Base-by-base conservation (phyloP, 2,113 vertebrate genomes). In the Tychaedon coryphoeus region DNA sequence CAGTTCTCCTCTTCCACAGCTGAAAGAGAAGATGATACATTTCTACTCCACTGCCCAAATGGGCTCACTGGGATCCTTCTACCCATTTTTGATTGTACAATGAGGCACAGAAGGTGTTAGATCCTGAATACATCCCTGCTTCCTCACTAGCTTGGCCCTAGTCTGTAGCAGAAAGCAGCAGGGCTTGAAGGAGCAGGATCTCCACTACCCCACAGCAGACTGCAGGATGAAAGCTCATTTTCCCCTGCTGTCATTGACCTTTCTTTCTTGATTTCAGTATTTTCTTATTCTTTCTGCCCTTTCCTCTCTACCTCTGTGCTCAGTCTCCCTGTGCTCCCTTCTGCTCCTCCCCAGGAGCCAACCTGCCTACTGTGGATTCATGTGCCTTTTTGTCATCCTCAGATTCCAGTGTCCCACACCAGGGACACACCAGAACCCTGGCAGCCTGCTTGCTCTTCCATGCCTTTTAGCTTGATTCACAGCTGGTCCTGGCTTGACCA, bases 81-180 rank as follows among this genome's bases (percentile, higher is more conserved):
- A 53, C 17, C 34, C 31, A 38, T 42, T 71, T 91, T 10, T 71
- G 36, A 12, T 53, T 6, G 1, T 33, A n/a, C 8, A 19, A 0
- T 14, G 7, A 3, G 31, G 6, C 22, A 50, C 25, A 38, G 64
- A 73, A 70, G 8, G 14, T 15, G 28, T 85, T 34, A 24, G 29
- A 62, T 10, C 9, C 58, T 33, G 31, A 75, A 45, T 7, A 4
- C 4, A 2, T 29, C 54, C 24, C 33, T 64, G 18, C 17, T 45
- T 47, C 48, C 40, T 94, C 67, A 17, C n/a, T 38, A 61, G n/a
- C n/a, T 66, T 0, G 0, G n/a, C 19, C 40, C n/a, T 17, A 2
- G 9, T 33, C 34, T 50, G 33, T 56, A 58, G 25, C 60, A 88
- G 34, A 48, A 23, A 58, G 54, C 31, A 73, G 48, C 64, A 70